Evolutionary conservation across 2,888 invertebrate genomes (phyloP), one percentile per base, ranked within the genome.

Genomic region (Chrysolina haemoptera): DNA sequence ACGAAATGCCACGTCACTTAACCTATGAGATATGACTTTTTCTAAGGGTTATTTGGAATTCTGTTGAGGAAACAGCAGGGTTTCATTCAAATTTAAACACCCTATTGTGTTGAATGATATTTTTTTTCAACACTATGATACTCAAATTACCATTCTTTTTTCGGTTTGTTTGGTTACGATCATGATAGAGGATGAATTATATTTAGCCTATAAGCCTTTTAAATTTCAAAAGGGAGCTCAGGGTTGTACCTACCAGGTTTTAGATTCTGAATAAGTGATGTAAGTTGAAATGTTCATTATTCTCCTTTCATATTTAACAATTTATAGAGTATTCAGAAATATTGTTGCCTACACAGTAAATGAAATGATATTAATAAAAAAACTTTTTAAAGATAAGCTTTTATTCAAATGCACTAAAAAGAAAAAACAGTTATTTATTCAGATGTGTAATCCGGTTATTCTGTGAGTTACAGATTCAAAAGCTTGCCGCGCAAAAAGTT

Each of bases 1-100:
- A 66, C 53, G 35, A 50, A 50, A 67, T 67, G 67, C 67, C 18
- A 53, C 2, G 40, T 67, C 67, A 53, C 18, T 67, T 67, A 40
- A 67, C 35, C 67, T 53, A 55, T 65, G 22, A 20, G 65, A 22
- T 48, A 48, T 41, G 40, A 53, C 12, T 40, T 35, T 65, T 48
- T 22, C 20, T 40, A 63, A 63, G 53, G 67, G 53, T 67, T 67
- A 53, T 67, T 20, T 16, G 18, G 35, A 40, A 53, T 67, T 53
- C 35, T 48, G 48, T 48, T 53, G 40, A 50, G 40, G 66, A 40
- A 35, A 50, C 66, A 67, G 53, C 40, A 18, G 67, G 67, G 48
- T 22, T 14, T 27, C 14, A 67, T 67, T 40, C n/a, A 41, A 55
- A 40, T 67, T n/a, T 55, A 67, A 55, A 53, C 46, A 22, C 40